Evolutionary conservation across 1,140 invertebrate species (phyloP), one percentile per base, ranked within the genome.

Genomic region (Potamilus streckersoni): DNA sequence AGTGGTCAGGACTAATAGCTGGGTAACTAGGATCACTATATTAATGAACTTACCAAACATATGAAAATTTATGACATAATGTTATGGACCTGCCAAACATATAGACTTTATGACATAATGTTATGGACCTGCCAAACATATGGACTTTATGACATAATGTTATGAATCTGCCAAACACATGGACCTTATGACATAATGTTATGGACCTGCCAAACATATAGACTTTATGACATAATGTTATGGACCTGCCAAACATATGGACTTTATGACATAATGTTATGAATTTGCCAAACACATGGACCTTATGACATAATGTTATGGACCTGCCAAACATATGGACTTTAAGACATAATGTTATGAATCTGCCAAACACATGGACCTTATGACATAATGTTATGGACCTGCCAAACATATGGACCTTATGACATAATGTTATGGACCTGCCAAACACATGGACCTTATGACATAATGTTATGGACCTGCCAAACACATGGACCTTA

Each of bases 1-100:
- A 97, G 83, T 98, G 96, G 96, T 92, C 94, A 3, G 95, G 94
- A 23, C 67, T 90, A 11, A 72, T 89, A 12, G 83, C 83, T 65
- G 81, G 81, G 87, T 90, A 85, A 79, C 80, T 82, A 27, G 27
- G 68, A 31, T 38, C 16, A 67, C 38, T 65, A 17, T 31, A 69
- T 27, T 75, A 14, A 0, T 69, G 12, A 57, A 23, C 11, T 69
- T 14, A 78, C 5, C 15, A 5, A 61, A n/a, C 8, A n/a, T 13
- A 61, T 58, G 27, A 16, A 16, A 20, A 70, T 55, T 71, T 79
- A 60, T 38, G 2, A 14, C 2, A 11, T 17, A 16, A 20, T n/a
- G 20, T 15, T 20, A 19, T 68, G 66, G 49, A 27, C 61, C 3
- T n/a, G 20, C 14, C 20, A 59, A 68, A 19, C 38, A 31, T 19